Base-by-base conservation (phyloP, 2,888 invertebrate genomes). In the Parapristionchus giblindavisi region DNA sequence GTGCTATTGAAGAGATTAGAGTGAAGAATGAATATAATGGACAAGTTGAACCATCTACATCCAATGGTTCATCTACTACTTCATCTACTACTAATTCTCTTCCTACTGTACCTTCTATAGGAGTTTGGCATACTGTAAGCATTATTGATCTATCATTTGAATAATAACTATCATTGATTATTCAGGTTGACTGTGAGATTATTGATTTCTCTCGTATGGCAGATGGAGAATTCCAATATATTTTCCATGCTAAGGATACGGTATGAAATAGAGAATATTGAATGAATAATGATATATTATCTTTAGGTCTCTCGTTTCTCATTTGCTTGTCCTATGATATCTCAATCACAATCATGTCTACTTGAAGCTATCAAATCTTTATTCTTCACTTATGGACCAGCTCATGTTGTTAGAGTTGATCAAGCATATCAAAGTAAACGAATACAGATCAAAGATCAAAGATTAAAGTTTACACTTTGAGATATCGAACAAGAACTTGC, bases 181-280 rank as follows among this genome's bases (percentile, higher is more conserved):
- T 29, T 17, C 63, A 63, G 34, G 38, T 70, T 8, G 70, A 70
- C 51, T 51, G 51, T 24, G 70, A 70, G n/a, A 36, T 70, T 34
- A 70, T 70, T 27, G 70, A 70, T 27, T 70, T 70, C 70, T 52
- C 70, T 52, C 70, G 70, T n/a, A 70, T 70, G 70, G 36, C 70
- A 3, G 70, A 70, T 36, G 34, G 70, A 36, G 34, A 51, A 11
- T 70, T 24, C 36, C 27, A 14, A 14, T 70, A 70, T 34, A 70
- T 70, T 14, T 70, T 70, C 70, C 70, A 70, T 52, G 70, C 70
- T 21, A 51, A 51, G 51, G 70, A 70, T 34, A n/a, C 52, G 29
- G 65, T 65, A 38, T 14, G 61, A 14, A 36, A 34, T 61, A 14
- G n/a, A 14, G 5, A 6, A 43, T 8, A 43, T 43, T 43, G 17